These are phyloP conservation scores for Macrobrachium nipponense DNA, from an alignment of 1,140 invertebrate species.

Conservation along the genomic window DNA sequence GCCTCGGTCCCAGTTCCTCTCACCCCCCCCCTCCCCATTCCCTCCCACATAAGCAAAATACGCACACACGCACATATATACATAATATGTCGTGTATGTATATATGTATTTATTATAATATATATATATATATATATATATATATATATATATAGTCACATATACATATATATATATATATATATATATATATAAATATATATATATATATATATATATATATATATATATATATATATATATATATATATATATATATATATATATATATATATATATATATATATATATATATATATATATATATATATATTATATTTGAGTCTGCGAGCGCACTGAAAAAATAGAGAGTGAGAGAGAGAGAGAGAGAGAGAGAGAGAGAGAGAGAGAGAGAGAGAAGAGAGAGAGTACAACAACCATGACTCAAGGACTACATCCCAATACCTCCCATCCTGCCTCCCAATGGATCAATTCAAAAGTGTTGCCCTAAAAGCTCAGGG, in stretches of 20 bases:
- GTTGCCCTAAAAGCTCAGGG: too few species aligned
- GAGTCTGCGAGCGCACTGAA: too few species aligned
- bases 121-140: too few species aligned
- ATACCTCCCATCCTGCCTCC: not conserved
- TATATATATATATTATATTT: not conserved
- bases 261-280: too few species aligned
- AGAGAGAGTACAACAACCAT: not conserved
- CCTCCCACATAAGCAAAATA: too few species aligned
- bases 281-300: not conserved
- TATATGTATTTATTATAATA: not conserved
- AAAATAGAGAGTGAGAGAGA: not conserved
- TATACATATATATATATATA: not conserved
- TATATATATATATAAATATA: not conserved
- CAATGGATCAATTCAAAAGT: too few species aligned
- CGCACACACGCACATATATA: not conserved
- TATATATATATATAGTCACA: too few species aligned
- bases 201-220: conserved; percentile 14
- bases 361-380: conserved; percentile 8
- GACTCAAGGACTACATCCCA: not conserved
- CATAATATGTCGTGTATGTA: too few species aligned
- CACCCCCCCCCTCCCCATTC: too few species aligned
- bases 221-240: not conserved
- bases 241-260: too few species aligned
- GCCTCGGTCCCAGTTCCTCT: too few species aligned
- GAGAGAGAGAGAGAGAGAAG: conserved; percentile 9